Evolutionary conservation across 2,888 invertebrate species (phyloP), one percentile per base, ranked within the genome.

Genomic region (Eurois occulta): DNA sequence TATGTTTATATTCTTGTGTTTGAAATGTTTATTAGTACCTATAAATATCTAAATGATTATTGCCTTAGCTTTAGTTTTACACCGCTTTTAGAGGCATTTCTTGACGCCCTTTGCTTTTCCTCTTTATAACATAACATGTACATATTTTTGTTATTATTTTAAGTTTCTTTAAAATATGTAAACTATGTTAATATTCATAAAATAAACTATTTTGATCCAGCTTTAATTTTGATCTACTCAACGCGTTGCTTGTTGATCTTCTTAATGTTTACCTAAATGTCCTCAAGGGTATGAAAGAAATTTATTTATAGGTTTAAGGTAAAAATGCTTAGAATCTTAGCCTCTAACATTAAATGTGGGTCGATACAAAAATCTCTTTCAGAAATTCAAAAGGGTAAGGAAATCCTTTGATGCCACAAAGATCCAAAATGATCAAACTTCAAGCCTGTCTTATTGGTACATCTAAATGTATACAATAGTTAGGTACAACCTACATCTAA

Each of bases 361-460:
- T 46, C 38, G 62, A 64, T 55, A 66, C 21, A 68, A 75, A 76
- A 82, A 64, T 41, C 38, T 76, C 62, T 46, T 62, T 62, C 16
- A 67, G 28, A 81, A 68, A 68, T 55, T 69, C 46, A 16, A 82
- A 75, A 80, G 64, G 28, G 32, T 69, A 75, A 55, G 32, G 48
- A 74, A 79, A 79, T 35, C 64, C 79, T 80, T 80, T 75, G 68
- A 76, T 65, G 64, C 24, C 41, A 55, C 7, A 41, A 58, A 28
- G 41, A 60, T 83, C 16, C 1, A 83, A 80, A 77, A 32, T 77
- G 70, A 60, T 83, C 46, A 52, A 62, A 62, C n/a, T 32, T 80
- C 18, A 62, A 62, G 60, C 18, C 58, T 43, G 52, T 82, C 38
- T 64, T 77, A 28, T 66, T 52, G 21, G 64, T 68, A 72, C 35